Percentiles rank a stretch among this genome's conserved stretches.
phyloP scores from a whole-genome alignment of 2,797 vertebrate species.

The Otus scops region DNA sequence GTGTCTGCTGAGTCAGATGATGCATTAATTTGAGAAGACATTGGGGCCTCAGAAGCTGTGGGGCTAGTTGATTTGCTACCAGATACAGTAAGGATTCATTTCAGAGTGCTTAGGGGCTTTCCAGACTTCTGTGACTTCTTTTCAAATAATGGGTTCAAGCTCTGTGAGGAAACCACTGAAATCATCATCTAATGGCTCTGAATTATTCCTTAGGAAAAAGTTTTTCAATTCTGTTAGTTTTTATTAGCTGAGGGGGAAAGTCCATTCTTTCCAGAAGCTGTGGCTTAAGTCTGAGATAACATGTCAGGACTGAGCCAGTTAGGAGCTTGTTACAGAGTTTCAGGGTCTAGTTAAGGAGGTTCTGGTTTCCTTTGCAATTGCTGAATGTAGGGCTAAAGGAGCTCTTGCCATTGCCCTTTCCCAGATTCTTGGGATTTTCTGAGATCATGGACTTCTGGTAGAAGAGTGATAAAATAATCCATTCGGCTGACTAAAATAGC shows the following conservation, averaged over 20 bases:
- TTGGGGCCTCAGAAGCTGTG: neutral
- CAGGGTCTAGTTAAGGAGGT: neutral
- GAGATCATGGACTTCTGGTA: neutral
- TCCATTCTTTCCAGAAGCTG: neutral
- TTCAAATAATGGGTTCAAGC: neutral
- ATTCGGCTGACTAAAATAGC: neutral
- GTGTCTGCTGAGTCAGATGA: neutral
- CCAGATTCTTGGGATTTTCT: neutral
- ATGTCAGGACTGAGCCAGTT: neutral
- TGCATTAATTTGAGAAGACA: neutral
- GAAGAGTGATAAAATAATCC: neutral
- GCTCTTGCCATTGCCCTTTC: neutral
- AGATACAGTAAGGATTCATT: neutral
- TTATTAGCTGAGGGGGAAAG: neutral
- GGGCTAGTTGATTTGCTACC: neutral
- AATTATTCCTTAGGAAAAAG: neutral
- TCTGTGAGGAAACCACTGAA: neutral
- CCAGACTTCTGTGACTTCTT: neutral
- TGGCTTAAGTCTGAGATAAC: neutral
- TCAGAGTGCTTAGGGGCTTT: neutral
- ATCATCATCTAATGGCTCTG: neutral
- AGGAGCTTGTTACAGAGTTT: neutral
- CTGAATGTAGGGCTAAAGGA: neutral
- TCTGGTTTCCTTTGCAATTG: neutral
- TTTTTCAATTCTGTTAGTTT: neutral